Evolutionary conservation across 2,797 vertebrate species (phyloP).

Genomic region (Lepilemur septentrionalis): DNA sequence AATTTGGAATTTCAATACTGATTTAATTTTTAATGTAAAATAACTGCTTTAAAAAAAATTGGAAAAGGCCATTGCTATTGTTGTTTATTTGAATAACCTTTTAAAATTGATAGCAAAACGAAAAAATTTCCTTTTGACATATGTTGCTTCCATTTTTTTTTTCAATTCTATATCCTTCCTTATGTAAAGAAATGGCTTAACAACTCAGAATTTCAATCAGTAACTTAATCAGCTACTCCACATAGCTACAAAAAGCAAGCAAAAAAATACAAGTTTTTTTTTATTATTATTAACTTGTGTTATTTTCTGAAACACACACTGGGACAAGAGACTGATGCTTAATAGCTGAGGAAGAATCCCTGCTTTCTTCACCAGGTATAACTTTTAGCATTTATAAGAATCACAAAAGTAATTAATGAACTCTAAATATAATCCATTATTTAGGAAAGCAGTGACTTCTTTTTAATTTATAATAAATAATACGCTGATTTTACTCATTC

Average conservation of each 20-base stretch:
- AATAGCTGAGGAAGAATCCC: conserved; percentile 66
- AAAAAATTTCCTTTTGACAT: background rate
- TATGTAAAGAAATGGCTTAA: conserved; percentile 59
- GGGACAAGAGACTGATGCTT: conserved; percentile 66
- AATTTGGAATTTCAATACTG: conserved; percentile 63
- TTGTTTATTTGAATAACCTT: background rate
- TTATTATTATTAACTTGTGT: conserved; percentile 66
- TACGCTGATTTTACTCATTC: conserved; percentile 14
- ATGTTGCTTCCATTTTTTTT: background rate
- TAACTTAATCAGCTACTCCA: conserved; percentile 59
- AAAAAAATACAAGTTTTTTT: conserved; percentile 69
- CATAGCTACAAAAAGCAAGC: conserved; percentile 60
- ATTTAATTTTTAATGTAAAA: conserved; percentile 43
- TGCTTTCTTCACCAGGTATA: conserved; percentile 71
- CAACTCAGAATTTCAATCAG: conserved; percentile 73
- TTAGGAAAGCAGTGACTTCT: conserved; percentile 27
- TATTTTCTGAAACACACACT: conserved; percentile 79
- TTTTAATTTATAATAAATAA: conserved; percentile 52
- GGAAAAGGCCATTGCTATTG: conserved; percentile 23
- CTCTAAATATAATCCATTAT: conserved; percentile 59
- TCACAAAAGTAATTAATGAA: background rate
- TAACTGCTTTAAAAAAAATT: background rate
- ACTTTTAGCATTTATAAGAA: conserved; percentile 33
- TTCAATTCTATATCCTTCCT: background rate
- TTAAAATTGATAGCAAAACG: background rate